These are phyloP conservation scores for Scaptomyza hsui DNA, from an alignment of 1,140 invertebrate species.

Conservation along the genomic window DNA sequence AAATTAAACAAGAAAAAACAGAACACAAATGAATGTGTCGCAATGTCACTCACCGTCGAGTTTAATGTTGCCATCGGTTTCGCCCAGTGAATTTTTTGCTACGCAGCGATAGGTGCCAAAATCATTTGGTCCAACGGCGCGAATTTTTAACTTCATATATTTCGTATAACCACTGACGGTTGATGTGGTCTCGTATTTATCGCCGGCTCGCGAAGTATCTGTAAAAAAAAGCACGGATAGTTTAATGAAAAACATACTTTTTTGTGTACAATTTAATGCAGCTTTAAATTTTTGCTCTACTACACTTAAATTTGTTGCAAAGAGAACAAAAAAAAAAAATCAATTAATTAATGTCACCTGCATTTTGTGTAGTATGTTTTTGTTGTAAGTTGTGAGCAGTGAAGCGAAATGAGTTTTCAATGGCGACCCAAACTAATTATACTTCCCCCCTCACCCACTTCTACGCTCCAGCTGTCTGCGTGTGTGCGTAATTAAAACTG, in stretches of 20 bases:
- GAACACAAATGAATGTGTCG: conserved; percentile 4
- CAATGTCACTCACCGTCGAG: conserved; percentile 91
- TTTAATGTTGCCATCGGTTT: conserved; percentile 95
- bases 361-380: conserved; percentile 32
- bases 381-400: conserved; percentile 31
- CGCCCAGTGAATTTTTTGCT: conserved; percentile 96
- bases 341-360: conserved; percentile 82
- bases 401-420: conserved; percentile 62
- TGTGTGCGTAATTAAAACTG: conserved; percentile 80
- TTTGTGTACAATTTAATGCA: conserved; percentile 1
- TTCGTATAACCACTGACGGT: conserved; percentile 93
- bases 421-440: conserved; percentile 74
- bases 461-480: conserved; percentile 1
- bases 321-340: conserved; percentile 54
- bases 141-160: conserved; percentile 94
- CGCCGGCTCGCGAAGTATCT: conserved; percentile 86
- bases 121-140: conserved; percentile 90
- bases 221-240: conserved; percentile 26
- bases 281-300: conserved; percentile 32
- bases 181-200: conserved; percentile 93
- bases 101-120: conserved; percentile 96
- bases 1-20: conserved; percentile 34
- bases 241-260: neutral
- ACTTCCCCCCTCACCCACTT: neutral
- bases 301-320: conserved; percentile 2